These are phyloP conservation scores for Cherax quadricarinatus DNA, from an alignment of 1,140 invertebrate genomes.

Conservation along the genomic window DNA sequence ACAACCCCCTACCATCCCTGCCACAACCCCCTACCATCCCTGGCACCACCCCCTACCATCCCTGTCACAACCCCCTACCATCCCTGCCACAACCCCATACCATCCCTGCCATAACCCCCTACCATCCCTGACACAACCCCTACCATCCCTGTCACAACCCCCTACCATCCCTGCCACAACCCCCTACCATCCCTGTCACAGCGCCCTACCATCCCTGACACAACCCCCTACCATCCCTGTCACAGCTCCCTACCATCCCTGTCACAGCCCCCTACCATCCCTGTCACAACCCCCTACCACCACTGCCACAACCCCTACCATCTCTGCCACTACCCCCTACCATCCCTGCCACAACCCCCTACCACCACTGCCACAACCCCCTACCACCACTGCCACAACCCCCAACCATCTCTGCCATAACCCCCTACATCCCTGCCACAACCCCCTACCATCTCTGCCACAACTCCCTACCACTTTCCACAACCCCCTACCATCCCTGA, in stretches of 20 bases:
- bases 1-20: no score
- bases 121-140: no score
- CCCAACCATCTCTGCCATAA: not conserved
- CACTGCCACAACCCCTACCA: no score
- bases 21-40: no score
- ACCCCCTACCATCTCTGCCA: not conserved
- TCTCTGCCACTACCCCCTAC: no score
- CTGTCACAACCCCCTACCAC: not conserved
- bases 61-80: not conserved
- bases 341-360: not conserved
- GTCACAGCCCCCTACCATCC: not conserved
- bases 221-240: no score
- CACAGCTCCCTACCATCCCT: no score
- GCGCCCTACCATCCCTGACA: no score
- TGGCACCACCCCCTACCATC: no score
- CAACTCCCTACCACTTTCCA: not conserved
- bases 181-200: not conserved
- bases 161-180: not conserved
- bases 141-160: not conserved
- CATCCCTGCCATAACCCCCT: no score
- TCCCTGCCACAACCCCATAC: not conserved
- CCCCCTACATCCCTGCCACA: not conserved
- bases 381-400: not conserved
- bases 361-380: not conserved
- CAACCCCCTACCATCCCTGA: not conserved